Percentiles rank a stretch among this genome's conserved stretches.
These are phyloP conservation scores for Iselma pallidipennis DNA, from an alignment of 2,888 invertebrate species.

Conservation along the genomic window DNA sequence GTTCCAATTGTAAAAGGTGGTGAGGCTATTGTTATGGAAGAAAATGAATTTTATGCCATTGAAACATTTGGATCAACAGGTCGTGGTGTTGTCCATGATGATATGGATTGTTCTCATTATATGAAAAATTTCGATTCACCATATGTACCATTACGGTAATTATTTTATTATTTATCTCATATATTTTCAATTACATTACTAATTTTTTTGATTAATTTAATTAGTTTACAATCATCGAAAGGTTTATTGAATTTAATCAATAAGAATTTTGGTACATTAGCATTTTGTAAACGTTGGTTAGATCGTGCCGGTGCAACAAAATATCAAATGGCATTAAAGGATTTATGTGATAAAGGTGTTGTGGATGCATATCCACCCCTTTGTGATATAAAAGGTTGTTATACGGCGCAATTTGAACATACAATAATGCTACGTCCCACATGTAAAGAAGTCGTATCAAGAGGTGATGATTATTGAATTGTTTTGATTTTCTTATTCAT, in stretches of 20 bases:
- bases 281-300: conserved; percentile 99
- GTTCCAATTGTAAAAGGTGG: conserved; percentile 99
- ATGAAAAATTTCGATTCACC: conserved; percentile 98
- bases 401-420: conserved; percentile 99
- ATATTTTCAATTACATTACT: conserved; percentile 7
- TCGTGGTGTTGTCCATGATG: conserved; percentile 92
- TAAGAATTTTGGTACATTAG: conserved; percentile 95
- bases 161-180: not conserved
- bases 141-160: conserved; percentile 85
- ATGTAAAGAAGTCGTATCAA: conserved; percentile 97
- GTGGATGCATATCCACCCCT: conserved; percentile 99
- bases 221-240: conserved; percentile 88
- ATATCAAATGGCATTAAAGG: conserved; percentile 98
- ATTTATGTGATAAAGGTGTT: conserved; percentile 95
- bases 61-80: conserved; percentile 99
- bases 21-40: conserved; percentile 97
- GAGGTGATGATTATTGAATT: conserved; percentile 91
- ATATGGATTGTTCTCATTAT: conserved; percentile 99
- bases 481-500: conserved; percentile 8
- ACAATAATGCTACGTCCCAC: conserved; percentile 96
- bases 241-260: conserved; percentile 89
- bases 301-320: conserved; percentile 96
- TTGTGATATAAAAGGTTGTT: conserved; percentile 96
- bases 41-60: conserved; percentile 98
- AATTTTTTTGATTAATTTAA: not conserved